Evolutionary conservation across 1,140 invertebrate genomes (phyloP), one percentile per base, ranked within the genome.

Genomic region (Drosophila lacertosa): DNA sequence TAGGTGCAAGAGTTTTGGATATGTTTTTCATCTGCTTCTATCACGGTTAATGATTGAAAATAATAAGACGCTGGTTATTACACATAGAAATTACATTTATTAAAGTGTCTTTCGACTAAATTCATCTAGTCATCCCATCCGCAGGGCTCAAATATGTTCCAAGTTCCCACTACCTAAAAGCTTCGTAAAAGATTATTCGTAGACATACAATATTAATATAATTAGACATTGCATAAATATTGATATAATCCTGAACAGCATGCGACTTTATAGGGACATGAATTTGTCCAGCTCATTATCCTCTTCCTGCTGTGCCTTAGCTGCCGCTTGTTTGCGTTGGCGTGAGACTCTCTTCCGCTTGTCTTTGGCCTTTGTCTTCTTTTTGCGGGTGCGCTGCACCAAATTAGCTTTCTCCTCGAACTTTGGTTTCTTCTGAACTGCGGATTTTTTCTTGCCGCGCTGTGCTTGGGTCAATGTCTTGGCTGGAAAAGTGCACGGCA

Each of bases 401-500:
- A 44, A 2, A 0, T 6, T 15, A 9, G 64, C 44, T 33, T 55
- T 37, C 35, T 33, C 7, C 3, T 11, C 51, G 0, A 15, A 2
- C 3, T 26, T 4, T 1, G 15, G 4, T 6, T 15, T 18, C 3
- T 50, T 66, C 0, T 48, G 35, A 0, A 7, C 2, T 1, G 10
- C 3, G 1, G 15, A 5, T 3, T 15, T 18, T 3, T 45, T 66
- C 0, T 40, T 55, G 1, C n/a, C 3, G 10, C 54, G 48, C 5
- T 33, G n/a, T 0, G 18, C 45, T 3, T 6, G 40, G 7, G 60
- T 68, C 11, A 54, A 29, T n/a, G 11, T 10, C 24, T 57, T 62
- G 4, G 37, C 29, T 44, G 66, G 66, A 50, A 90, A 90, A 3
- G 70, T 29, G 11, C 80, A 77, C 4, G 89, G 89, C 37, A 90